Evolutionary conservation across 2,888 invertebrate genomes (phyloP).

Genomic region (Tipula helvola): DNA sequence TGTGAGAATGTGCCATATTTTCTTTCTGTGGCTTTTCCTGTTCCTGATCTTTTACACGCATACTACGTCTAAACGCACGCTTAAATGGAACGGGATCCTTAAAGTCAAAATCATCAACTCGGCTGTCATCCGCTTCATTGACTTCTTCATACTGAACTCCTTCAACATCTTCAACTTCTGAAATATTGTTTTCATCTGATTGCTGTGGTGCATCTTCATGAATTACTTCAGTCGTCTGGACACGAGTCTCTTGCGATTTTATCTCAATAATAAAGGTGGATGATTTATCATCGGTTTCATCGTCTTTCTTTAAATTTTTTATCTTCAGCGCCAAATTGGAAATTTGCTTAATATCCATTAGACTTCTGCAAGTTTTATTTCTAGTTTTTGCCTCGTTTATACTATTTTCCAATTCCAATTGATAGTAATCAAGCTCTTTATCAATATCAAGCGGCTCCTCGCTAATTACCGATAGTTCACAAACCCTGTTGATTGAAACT

Average conservation of each 20-base stretch:
- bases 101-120: conserved; percentile 22
- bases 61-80: conserved; percentile 28
- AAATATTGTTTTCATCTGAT: neutral
- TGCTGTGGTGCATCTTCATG: neutral
- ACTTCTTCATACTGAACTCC: conserved; percentile 8
- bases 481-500: conserved; percentile 14
- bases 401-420: conserved; percentile 34
- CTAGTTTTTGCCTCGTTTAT: conserved; percentile 34
- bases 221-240: conserved; percentile 5
- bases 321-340: conserved; percentile 7
- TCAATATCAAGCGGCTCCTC: conserved; percentile 34
- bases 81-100: conserved; percentile 30
- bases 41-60: neutral
- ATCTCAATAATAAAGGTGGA: neutral
- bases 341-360: conserved; percentile 13
- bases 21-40: conserved; percentile 21
- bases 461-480: conserved; percentile 24
- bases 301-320: conserved; percentile 10
- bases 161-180: neutral
- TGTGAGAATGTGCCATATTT: conserved; percentile 16
- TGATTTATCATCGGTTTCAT: neutral
- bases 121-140: conserved; percentile 13
- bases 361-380: conserved; percentile 17
- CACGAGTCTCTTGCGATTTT: neutral
- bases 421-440: conserved; percentile 33